phyloP scores from a whole-genome alignment of 2,797 vertebrate genomes.

The Coendou prehensilis region DNA sequence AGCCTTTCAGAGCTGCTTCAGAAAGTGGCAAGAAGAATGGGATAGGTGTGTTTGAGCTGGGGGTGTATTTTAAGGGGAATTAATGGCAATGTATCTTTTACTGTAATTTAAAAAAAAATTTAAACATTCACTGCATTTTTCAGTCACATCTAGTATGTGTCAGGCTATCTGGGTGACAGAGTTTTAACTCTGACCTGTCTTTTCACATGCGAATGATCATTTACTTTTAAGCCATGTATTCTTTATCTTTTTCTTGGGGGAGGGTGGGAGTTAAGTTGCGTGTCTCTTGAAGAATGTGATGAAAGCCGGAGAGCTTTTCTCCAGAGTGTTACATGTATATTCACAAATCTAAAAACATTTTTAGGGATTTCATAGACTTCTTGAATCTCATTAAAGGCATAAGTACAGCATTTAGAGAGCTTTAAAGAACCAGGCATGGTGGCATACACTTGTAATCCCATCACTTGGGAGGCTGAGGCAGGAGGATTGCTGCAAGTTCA shows the following conservation, averaged over 20 bases:
- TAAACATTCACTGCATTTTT: neutral
- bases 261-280: neutral
- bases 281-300: constrained; percentile 9
- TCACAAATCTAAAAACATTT: constrained; percentile 33
- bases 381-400: neutral
- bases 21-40: neutral
- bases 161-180: neutral
- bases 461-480: neutral
- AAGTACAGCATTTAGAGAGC: neutral
- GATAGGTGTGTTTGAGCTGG: neutral
- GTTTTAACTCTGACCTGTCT: neutral
- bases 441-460: neutral
- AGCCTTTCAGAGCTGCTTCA: neutral
- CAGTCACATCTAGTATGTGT: neutral
- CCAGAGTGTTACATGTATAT: neutral
- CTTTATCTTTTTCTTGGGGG: neutral
- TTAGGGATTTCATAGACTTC: neutral
- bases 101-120: neutral
- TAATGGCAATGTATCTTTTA: neutral
- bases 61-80: neutral
- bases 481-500: neutral
- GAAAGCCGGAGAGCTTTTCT: neutral
- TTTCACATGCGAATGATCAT: neutral
- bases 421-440: neutral
- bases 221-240: neutral